Percentiles rank a stretch among this genome's conserved stretches.
These are phyloP conservation scores for Enteromius paludinosus DNA, from an alignment of 2,797 vertebrate genomes.

Conservation along the genomic window DNA sequence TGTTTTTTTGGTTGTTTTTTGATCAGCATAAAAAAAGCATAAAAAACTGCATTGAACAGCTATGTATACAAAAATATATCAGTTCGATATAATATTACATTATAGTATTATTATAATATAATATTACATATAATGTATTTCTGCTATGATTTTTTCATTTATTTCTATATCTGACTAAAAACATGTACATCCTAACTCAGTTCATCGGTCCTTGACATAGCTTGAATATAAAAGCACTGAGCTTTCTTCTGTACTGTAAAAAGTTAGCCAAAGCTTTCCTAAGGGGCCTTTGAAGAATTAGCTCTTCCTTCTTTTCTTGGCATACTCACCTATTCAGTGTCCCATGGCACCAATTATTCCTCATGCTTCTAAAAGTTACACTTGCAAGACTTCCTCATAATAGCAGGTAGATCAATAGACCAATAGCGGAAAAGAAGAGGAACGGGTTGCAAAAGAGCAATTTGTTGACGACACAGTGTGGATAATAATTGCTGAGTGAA, in stretches of 20 bases:
- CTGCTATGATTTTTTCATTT: neutral
- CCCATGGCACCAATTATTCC: slow-evolving; percentile 38
- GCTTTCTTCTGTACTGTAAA: slow-evolving; percentile 14
- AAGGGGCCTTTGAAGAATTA: slow-evolving; percentile 39
- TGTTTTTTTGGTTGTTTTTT: no score
- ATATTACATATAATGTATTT: neutral
- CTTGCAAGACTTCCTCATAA: slow-evolving; percentile 30
- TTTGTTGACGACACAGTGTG: slow-evolving; percentile 4
- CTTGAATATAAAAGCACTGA: slow-evolving; percentile 16
- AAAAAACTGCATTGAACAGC: no score
- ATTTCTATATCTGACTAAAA: neutral
- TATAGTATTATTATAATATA: no score
- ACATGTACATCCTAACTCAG: neutral
- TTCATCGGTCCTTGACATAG: neutral
- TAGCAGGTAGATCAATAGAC: slow-evolving; percentile 37
- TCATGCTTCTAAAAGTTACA: slow-evolving; percentile 34
- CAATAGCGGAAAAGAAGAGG: slow-evolving; percentile 25
- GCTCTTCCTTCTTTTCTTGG: slow-evolving; percentile 37
- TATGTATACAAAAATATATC: no score
- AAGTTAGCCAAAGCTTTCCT: slow-evolving; percentile 20
- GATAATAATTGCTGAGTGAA: slow-evolving; percentile 20
- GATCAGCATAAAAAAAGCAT: no score
- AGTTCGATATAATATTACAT: no score
- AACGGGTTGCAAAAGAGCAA: slow-evolving; percentile 29
- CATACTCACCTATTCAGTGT: slow-evolving; percentile 27